Evolutionary conservation across 2,113 vertebrate species (phyloP).

Genomic region (Cinclus mexicanus): DNA sequence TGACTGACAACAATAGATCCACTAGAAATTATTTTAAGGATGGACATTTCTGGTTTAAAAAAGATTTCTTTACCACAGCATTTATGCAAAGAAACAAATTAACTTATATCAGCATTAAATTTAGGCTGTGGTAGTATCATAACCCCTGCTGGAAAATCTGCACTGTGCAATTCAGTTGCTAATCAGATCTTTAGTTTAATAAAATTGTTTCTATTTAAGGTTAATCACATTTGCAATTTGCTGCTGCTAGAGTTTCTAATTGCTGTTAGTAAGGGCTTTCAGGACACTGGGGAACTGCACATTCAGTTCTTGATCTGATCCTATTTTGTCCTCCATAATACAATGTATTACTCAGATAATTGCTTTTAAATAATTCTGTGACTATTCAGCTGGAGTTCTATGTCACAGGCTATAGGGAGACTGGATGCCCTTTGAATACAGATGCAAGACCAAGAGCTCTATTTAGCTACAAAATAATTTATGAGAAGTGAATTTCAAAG

Average conservation of each 20-base stretch:
- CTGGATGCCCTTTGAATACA: not conserved
- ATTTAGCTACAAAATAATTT: not conserved
- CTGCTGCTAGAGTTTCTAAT: not conserved
- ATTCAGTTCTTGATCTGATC: not conserved
- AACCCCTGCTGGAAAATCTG: not conserved
- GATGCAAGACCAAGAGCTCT: not conserved
- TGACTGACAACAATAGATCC: not conserved
- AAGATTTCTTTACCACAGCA: not conserved
- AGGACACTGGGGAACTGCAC: not conserved
- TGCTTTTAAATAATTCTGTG: not conserved
- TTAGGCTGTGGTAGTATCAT: not conserved
- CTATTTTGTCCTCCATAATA: not conserved
- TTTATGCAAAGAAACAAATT: not conserved
- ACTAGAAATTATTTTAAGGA: not conserved
- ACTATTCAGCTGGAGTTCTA: not conserved
- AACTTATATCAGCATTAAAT: not conserved
- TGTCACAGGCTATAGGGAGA: not conserved
- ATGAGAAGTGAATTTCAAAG: not conserved
- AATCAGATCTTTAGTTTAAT: constrained; percentile 31
- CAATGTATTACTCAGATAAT: not conserved
- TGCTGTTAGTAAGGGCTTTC: not conserved
- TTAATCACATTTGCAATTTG: constrained; percentile 31
- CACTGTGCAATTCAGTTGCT: not conserved
- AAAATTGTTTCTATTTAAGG: constrained; percentile 27
- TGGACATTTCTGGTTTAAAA: not conserved